Percentiles rank a stretch among this genome's conserved stretches.
These are phyloP conservation scores for Acrossocheilus fasciatus DNA, from an alignment of 2,797 vertebrate species.

Conservation along the genomic window DNA sequence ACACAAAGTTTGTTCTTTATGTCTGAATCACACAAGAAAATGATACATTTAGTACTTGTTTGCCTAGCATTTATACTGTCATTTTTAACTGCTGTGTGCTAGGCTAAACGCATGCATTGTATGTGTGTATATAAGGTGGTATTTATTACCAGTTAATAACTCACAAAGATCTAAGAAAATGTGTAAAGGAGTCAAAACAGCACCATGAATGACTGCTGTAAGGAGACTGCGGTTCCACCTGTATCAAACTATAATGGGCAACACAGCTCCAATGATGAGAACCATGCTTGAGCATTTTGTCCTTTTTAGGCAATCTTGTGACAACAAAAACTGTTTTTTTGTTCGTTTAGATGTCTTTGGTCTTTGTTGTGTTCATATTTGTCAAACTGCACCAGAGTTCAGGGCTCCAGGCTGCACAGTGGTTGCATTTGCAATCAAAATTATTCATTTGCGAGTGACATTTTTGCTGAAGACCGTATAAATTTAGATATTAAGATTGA, in stretches of 20 bases:
- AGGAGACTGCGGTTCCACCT: background rate
- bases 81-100: background rate
- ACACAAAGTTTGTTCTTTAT: background rate
- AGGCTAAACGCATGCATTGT: background rate
- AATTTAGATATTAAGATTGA: too few species aligned
- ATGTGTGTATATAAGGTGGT: background rate
- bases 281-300: background rate
- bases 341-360: background rate
- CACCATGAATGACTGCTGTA: background rate
- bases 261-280: background rate
- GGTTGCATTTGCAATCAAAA: too few species aligned
- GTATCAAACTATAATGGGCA: background rate
- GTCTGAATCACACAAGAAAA: background rate
- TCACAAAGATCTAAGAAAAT: background rate
- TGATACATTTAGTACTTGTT: background rate
- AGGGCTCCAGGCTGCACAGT: too few species aligned
- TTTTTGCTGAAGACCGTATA: too few species aligned
- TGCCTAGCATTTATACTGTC: background rate
- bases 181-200: background rate
- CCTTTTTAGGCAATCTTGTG: background rate
- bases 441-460: background rate
- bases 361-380: background rate
- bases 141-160: background rate
- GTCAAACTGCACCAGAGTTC: too few species aligned
- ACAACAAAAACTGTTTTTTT: background rate